Base-by-base conservation (phyloP, 2,797 vertebrate genomes). In the Micromesistius poutassou region DNA sequence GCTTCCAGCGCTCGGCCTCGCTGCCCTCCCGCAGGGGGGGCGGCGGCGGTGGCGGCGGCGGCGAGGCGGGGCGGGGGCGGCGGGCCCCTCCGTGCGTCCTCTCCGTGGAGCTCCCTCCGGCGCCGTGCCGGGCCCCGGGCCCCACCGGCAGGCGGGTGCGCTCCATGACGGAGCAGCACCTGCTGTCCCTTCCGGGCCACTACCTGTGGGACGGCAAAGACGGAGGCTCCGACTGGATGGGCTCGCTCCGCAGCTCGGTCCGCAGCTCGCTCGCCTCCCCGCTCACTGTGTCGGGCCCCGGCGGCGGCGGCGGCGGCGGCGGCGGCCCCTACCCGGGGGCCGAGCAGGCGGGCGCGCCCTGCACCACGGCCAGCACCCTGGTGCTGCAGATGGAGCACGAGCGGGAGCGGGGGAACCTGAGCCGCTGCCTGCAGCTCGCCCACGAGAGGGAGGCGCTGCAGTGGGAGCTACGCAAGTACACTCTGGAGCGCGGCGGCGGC, bases 361-460 rank as follows among this genome's bases (percentile, higher is more conserved):
- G 86, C 0, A 90, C 85, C 0, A 90, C 90, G 0, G 93, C 92
- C 7, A 94, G 93, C 70, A 33, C 84, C 10, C 85, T 95, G 75
- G 93, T 95, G 73, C 93, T 94, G n/a, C 94, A 95, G 74, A 95
- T 95, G 95, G 95, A 95, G 80, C 93, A 94, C 5, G 95, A 95
- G 85, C 87, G 92, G 8, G 95, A 95, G 78, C 84, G 66, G 12
- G 94, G 93, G 4, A 95, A 95, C 88, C 89, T 95, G 31, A 94
- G 84, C 73, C 92, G 78, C 30, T 95, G 94, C 77, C 84, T 95
- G 78, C 91, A 86, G 72, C 86, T 95, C 81, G 94, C 94, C 76
- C 87, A 85, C 30, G 94, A 95, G 86, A 82, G 95, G 78, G 94
- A 95, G 83, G 89, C 90, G 73, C 84, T 95, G 76, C 94, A 95